These are phyloP conservation scores for Centropus unirufus DNA, from an alignment of 2,113 vertebrate species.

Conservation along the genomic window DNA sequence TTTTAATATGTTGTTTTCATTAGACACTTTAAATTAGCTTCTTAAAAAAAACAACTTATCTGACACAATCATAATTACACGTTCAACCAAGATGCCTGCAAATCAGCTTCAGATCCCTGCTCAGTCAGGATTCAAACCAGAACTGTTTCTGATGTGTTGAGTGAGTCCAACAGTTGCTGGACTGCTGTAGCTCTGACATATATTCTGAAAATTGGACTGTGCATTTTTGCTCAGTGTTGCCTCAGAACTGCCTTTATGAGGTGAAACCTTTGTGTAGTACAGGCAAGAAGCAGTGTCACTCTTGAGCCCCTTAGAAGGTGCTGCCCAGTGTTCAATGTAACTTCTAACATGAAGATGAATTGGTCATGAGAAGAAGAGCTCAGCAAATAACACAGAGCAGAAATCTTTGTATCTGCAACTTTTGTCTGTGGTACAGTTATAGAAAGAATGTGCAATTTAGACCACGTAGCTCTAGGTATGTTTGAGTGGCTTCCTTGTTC, in stretches of 20 bases:
- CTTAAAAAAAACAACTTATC: not conserved
- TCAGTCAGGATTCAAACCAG: not conserved
- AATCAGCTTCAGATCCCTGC: not conserved
- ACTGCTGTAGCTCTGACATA: not conserved
- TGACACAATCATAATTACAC: not conserved
- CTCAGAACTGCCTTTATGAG: not conserved
- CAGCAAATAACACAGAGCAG: not conserved
- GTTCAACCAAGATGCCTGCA: not conserved
- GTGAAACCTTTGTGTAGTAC: not conserved
- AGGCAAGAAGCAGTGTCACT: not conserved
- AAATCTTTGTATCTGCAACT: not conserved
- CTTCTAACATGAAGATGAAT: not conserved
- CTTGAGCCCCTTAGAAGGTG: not conserved
- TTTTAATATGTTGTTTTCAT: not conserved
- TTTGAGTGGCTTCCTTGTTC: not conserved
- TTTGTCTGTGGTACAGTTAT: not conserved
- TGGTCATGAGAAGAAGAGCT: not conserved
- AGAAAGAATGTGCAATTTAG: not conserved
- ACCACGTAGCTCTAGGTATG: not conserved
- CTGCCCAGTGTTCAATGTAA: not conserved
- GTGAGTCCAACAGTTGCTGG: not conserved
- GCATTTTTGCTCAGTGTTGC: not conserved
- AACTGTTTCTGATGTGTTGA: not conserved
- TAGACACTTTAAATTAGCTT: not conserved
- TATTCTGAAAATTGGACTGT: not conserved